Conservation (phyloP, 2,888 invertebrate genomes). For the Drosophila mimica region DNA sequence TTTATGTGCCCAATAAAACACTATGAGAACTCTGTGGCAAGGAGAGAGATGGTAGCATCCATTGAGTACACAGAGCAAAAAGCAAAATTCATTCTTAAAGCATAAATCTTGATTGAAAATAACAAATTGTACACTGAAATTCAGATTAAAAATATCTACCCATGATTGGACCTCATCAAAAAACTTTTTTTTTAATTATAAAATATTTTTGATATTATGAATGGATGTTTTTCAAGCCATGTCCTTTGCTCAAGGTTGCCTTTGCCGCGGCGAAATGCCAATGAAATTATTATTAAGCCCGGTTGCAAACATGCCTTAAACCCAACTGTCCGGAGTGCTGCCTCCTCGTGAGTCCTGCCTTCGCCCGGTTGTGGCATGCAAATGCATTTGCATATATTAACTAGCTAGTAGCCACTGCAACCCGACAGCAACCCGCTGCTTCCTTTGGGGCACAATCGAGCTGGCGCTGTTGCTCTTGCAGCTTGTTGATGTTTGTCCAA, state of each 20-base stretch:
- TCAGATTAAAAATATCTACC: not conserved
- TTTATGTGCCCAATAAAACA: constrained; percentile 63
- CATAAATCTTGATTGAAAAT: not conserved
- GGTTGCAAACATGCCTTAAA: constrained; percentile 21
- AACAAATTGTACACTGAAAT: not conserved
- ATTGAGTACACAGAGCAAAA: not conserved
- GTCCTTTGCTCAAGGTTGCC: constrained; percentile 36
- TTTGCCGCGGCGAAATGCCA: constrained; percentile 8
- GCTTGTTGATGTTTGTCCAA: constrained; percentile 60
- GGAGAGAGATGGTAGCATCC: not conserved
- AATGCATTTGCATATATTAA: constrained; percentile 31
- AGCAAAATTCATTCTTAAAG: not conserved
- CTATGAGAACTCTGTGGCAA: constrained; percentile 11
- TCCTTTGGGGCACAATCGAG: constrained; percentile 13
- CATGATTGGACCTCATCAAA: not conserved
- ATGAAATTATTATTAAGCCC: constrained; percentile 28
- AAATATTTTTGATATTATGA: not conserved
- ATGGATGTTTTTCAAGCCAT: not conserved
- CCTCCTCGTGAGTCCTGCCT: not conserved
- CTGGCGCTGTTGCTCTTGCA: constrained; percentile 20
- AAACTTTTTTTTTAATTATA: not conserved
- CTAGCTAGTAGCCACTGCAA: not conserved
- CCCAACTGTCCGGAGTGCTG: not conserved
- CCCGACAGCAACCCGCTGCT: not conserved
- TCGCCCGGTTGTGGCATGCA: not conserved